phyloP scores from a whole-genome alignment of 2,797 vertebrate species.

The Phyllotis vaccarum region DNA sequence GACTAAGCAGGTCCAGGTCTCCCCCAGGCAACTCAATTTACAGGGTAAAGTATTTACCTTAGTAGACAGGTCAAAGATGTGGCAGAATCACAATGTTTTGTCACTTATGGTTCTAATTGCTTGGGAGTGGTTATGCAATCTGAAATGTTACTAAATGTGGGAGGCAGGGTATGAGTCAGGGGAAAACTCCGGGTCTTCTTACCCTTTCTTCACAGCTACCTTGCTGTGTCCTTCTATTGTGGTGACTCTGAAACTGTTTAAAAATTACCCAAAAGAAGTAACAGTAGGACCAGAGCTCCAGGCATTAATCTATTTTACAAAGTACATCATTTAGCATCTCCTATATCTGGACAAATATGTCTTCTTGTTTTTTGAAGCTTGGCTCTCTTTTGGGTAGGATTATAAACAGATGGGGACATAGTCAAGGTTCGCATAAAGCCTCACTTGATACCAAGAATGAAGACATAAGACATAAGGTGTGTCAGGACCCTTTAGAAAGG shows the following conservation, averaged over 20 bases:
- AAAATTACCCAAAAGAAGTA: not conserved
- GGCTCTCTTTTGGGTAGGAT: too few species aligned
- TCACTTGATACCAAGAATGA: not conserved
- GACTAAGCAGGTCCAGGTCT: slow-evolving; percentile 47
- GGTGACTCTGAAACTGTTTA: not conserved
- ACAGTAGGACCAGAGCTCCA: not conserved
- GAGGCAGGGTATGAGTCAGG: slow-evolving; percentile 65
- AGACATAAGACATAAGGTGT: not conserved
- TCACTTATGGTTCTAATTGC: slow-evolving; percentile 62
- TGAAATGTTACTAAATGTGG: slow-evolving; percentile 57
- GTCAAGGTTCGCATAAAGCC: not conserved
- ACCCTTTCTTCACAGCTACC: slow-evolving; percentile 37
- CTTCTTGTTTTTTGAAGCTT: not conserved
- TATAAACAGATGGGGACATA: not conserved
- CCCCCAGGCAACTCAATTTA: slow-evolving; percentile 39
- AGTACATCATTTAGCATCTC: not conserved
- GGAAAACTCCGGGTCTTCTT: slow-evolving; percentile 37
- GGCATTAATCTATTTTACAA: not conserved
- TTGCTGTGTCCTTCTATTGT: not conserved
- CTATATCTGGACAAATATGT: too few species aligned
- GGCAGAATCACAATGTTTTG: slow-evolving; percentile 8
- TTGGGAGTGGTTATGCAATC: slow-evolving; percentile 48
- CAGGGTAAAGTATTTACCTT: slow-evolving; percentile 49
- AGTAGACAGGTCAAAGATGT: slow-evolving; percentile 47
- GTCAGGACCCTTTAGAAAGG: not conserved